Percentiles rank a stretch among this genome's conserved stretches.
Conservation (phyloP, 2,113 vertebrate species). For the Mugil cephalus region DNA sequence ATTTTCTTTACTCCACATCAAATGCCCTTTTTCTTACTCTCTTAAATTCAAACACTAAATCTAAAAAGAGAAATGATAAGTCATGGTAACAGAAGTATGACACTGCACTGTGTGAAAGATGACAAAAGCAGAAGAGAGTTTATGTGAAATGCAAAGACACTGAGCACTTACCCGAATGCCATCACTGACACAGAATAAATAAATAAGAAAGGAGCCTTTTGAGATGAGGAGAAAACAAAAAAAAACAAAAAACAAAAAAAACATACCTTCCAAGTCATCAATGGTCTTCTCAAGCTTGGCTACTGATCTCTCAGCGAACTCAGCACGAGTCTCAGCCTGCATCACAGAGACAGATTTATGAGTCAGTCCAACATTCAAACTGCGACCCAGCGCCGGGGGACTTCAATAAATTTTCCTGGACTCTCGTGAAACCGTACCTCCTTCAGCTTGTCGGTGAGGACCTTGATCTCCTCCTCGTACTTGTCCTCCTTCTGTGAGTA, state of each 20-base stretch:
- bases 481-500: constrained; percentile 99
- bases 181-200: background rate
- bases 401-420: background rate
- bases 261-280: constrained; percentile 98
- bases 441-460: constrained; percentile 99
- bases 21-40: constrained; percentile 10
- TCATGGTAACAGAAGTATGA: constrained; percentile 1
- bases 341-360: constrained; percentile 46
- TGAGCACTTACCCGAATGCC: constrained; percentile 19
- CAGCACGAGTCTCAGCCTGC: constrained; percentile 98
- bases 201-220: constrained; percentile 16
- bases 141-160: background rate
- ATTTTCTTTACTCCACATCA: background rate
- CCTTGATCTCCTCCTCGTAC: constrained; percentile 99
- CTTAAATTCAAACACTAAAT: constrained; percentile 4
- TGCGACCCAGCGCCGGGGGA: constrained; percentile 2
- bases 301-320: constrained; percentile 98
- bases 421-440: constrained; percentile 86
- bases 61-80: background rate
- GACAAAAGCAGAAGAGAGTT: background rate
- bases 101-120: background rate
- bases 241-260: constrained; percentile 52
- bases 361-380: constrained; percentile 7
- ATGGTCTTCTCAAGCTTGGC: constrained; percentile 99
- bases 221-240: constrained; percentile 18